Conservation (phyloP, 2,113 vertebrate genomes). For the rat (Rattus norvegicus) region GRCr8 NC_086031.1:76050501-76051000, state of each 20-base stretch:
- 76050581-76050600: conserved; percentile 22
- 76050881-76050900: background rate
- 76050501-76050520: conserved; percentile 74
- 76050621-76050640: background rate
- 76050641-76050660: background rate
- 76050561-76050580: background rate
- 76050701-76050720: background rate
- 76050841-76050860: background rate
- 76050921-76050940: background rate
- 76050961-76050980: background rate
- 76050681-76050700: background rate
- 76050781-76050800: no score
- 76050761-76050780: no score
- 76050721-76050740: no score
- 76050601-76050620: background rate
- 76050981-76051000: fast-evolving
- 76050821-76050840: background rate
- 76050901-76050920: background rate
- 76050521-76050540: conserved; percentile 73
- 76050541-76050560: background rate
- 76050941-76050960: background rate
- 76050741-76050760: no score
- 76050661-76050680: background rate
- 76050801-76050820: background rate
- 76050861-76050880: background rate